Conservation (phyloP, 2,888 invertebrate species). For the Pseudolycoriella hygida region DNA sequence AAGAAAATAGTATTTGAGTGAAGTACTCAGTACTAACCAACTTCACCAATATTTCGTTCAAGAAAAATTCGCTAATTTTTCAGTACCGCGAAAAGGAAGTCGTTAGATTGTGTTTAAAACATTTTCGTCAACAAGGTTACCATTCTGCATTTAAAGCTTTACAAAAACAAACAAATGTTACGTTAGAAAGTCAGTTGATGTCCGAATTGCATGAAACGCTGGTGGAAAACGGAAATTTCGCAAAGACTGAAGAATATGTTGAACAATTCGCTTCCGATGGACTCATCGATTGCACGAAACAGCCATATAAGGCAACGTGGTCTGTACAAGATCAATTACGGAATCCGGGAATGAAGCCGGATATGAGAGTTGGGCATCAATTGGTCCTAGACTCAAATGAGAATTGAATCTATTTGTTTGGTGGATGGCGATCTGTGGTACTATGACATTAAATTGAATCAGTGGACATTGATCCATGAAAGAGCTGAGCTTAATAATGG, state of each 20-base stretch:
- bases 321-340: slow-evolving; percentile 43
- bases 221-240: slow-evolving; percentile 56
- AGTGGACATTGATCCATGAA: slow-evolving; percentile 54
- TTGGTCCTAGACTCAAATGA: too few species aligned
- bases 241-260: slow-evolving; percentile 52
- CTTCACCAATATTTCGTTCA: too few species aligned
- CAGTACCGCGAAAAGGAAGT: slow-evolving; percentile 71
- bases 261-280: slow-evolving; percentile 36
- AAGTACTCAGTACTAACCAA: too few species aligned
- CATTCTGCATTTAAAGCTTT: slow-evolving; percentile 59
- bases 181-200: slow-evolving; percentile 57
- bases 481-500: slow-evolving; percentile 44
- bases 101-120: slow-evolving; percentile 66
- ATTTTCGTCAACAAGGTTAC: slow-evolving; percentile 66
- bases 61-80: too few species aligned
- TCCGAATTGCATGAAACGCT: slow-evolving; percentile 52
- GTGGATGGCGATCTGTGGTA: too few species aligned
- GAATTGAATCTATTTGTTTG: too few species aligned
- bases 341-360: too few species aligned
- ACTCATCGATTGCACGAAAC: slow-evolving; percentile 50
- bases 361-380: too few species aligned
- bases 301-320: slow-evolving; percentile 58
- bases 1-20: too few species aligned
- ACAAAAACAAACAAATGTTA: slow-evolving; percentile 55
- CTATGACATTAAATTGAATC: slow-evolving; percentile 41